Conservation (phyloP, 2,113 vertebrate genomes). For the Marmota flaviventris region DNA sequence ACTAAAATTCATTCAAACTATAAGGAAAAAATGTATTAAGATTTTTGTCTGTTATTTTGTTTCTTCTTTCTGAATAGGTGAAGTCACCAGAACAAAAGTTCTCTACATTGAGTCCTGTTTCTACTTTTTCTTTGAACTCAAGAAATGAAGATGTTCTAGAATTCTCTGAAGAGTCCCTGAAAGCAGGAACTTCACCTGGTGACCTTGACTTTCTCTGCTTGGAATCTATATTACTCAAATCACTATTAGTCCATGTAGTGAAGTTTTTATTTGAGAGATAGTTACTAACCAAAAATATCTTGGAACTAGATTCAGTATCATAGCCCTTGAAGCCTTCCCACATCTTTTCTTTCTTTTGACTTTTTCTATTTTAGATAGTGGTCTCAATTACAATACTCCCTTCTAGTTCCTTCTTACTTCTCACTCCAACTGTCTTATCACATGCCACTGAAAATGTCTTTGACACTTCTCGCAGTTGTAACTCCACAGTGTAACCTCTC, state of each 20-base stretch:
- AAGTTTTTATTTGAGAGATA: background rate
- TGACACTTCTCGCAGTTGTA: background rate
- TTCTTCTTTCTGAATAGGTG: constrained; percentile 73
- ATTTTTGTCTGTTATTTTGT: background rate
- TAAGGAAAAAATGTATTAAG: background rate
- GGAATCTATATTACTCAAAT: background rate
- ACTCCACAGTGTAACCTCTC: background rate
- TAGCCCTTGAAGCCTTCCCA: background rate
- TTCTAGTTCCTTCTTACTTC: background rate
- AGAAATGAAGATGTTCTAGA: constrained; percentile 57
- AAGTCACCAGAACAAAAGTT: constrained; percentile 63
- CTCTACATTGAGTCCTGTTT: constrained; percentile 41
- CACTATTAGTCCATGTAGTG: background rate
- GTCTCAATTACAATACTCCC: background rate
- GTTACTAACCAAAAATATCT: background rate
- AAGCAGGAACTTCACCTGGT: constrained; percentile 34
- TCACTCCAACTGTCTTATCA: background rate
- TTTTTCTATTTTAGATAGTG: background rate
- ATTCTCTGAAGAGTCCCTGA: constrained; percentile 67
- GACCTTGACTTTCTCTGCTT: constrained; percentile 34
- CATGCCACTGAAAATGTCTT: background rate
- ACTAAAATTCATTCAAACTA: background rate
- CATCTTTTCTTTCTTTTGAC: background rate
- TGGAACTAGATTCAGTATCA: background rate
- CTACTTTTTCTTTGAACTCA: constrained; percentile 59